Percentiles rank a stretch among this genome's conserved stretches.
Conservation (phyloP, 2,888 invertebrate genomes). For the Trachelus iudaicus region DNA sequence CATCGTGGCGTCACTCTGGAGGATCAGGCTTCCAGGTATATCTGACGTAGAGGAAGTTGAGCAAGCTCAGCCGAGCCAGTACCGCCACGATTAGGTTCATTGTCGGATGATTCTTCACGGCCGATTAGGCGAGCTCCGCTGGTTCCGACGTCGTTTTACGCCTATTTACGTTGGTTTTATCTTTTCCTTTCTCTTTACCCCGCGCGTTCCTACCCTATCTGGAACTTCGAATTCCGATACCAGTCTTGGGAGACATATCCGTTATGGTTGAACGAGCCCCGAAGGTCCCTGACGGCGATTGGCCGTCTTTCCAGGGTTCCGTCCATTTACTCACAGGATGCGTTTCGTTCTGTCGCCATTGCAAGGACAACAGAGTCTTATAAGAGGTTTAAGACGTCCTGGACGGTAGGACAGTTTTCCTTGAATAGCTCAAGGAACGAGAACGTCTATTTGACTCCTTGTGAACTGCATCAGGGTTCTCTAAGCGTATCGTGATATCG, state of each 20-base stretch:
- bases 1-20: background rate
- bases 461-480: background rate
- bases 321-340: conserved; percentile 32
- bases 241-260: background rate
- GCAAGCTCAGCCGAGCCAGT: background rate
- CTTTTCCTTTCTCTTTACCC: background rate
- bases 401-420: conserved; percentile 14
- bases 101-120: conserved; percentile 8
- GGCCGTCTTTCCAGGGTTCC: conserved; percentile 23
- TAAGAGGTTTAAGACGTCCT: conserved; percentile 27
- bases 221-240: background rate
- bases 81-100: conserved; percentile 6
- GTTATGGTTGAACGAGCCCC: conserved; percentile 23
- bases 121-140: background rate
- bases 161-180: background rate
- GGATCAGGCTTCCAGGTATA: background rate
- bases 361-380: conserved; percentile 36
- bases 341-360: conserved; percentile 37
- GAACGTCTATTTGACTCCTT: background rate
- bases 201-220: background rate
- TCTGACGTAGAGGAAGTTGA: conserved; percentile 1
- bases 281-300: conserved; percentile 23
- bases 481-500: background rate
- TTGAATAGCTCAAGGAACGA: background rate
- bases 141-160: background rate